phyloP scores from a whole-genome alignment of 2,113 vertebrate species.

The Malurus cyaneus region DNA sequence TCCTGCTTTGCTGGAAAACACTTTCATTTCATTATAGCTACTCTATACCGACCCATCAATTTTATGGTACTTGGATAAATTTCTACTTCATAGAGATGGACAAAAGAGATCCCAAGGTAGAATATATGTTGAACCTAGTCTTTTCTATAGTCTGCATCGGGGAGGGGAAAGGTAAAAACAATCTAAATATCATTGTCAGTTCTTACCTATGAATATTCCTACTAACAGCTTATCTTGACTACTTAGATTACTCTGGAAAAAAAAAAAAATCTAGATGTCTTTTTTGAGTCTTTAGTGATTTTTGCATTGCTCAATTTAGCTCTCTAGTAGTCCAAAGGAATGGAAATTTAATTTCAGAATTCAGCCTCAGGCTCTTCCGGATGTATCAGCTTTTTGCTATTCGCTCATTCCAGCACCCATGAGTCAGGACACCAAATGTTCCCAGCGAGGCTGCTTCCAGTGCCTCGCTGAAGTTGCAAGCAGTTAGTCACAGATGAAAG shows the following conservation, averaged over 20 bases:
- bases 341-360: slow-evolving; percentile 61
- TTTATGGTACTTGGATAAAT: neutral
- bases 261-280: neutral
- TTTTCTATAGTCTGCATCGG: neutral
- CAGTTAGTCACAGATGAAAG: slow-evolving; percentile 67
- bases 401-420: slow-evolving; percentile 58
- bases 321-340: slow-evolving; percentile 47
- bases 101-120: neutral
- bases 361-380: slow-evolving; percentile 59
- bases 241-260: neutral
- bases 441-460: slow-evolving; percentile 48
- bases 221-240: neutral
- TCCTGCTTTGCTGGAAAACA: neutral
- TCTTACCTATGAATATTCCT: neutral
- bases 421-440: slow-evolving; percentile 73
- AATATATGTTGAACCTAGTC: neutral
- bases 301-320: neutral
- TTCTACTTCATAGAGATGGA: neutral
- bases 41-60: neutral
- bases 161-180: neutral
- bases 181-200: neutral
- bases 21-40: neutral
- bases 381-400: slow-evolving; percentile 62
- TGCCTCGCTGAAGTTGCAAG: slow-evolving; percentile 47
- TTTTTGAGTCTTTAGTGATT: slow-evolving; percentile 32